phyloP scores from a whole-genome alignment of 2,113 vertebrate genomes.

The Etheostoma spectabile region DNA sequence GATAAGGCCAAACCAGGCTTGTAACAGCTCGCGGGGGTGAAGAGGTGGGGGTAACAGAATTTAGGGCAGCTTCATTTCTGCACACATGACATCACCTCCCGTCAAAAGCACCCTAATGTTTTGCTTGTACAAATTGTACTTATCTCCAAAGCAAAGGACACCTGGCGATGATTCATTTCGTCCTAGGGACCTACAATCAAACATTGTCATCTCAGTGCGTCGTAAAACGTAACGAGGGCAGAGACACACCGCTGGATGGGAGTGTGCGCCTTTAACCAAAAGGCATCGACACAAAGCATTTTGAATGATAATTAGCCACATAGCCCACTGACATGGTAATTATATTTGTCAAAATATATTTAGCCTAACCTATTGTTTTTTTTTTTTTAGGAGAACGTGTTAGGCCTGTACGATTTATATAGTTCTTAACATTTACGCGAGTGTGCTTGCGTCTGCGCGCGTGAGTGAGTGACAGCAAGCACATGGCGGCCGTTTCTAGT shows the following conservation, averaged over 20 bases:
- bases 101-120: neutral
- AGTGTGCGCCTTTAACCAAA: neutral
- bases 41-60: slow-evolving; percentile 37
- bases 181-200: slow-evolving; percentile 18
- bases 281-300: neutral
- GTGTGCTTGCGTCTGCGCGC: slow-evolving; percentile 46
- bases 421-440: slow-evolving; percentile 4
- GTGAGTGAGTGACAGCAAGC: slow-evolving; percentile 68
- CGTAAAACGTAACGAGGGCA: slow-evolving; percentile 58
- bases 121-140: neutral
- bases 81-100: slow-evolving; percentile 63
- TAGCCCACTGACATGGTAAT: neutral
- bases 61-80: slow-evolving; percentile 25
- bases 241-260: slow-evolving; percentile 17
- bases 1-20: neutral
- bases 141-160: slow-evolving; percentile 13
- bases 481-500: slow-evolving; percentile 77
- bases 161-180: neutral
- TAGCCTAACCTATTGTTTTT: neutral
- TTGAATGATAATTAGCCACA: neutral
- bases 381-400: no score
- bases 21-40: slow-evolving; percentile 11
- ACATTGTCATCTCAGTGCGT: slow-evolving; percentile 24
- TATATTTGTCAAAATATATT: neutral
- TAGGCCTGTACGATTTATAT: neutral